Percentiles rank a stretch among this genome's conserved stretches.
Conservation (phyloP, 2,113 vertebrate genomes). For the Lepus timidus region DNA sequence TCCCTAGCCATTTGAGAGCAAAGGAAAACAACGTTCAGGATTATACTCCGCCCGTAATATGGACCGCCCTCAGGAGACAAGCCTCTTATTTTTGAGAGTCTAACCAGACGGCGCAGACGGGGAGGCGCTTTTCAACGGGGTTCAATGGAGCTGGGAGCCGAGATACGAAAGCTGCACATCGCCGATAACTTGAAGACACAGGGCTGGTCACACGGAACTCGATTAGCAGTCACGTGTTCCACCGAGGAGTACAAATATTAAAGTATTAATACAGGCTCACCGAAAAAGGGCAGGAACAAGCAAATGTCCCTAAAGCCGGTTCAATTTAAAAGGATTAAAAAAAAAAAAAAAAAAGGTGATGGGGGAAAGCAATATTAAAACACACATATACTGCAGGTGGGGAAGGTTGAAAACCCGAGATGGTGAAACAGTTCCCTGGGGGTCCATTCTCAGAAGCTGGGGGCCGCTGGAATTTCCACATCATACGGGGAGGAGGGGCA, state of each 20-base stretch:
- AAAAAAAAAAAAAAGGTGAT: background rate
- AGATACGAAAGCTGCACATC: slow-evolving; percentile 87
- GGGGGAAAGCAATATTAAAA: background rate
- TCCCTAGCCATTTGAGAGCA: slow-evolving; percentile 91
- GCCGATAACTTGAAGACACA: slow-evolving; percentile 89
- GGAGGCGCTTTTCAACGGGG: slow-evolving; percentile 84
- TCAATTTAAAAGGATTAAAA: background rate
- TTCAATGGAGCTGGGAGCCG: slow-evolving; percentile 85
- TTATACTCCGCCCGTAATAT: slow-evolving; percentile 88
- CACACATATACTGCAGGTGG: background rate
- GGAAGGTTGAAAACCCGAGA: background rate
- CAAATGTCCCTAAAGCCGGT: background rate
- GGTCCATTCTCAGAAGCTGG: background rate
- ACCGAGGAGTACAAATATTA: slow-evolving; percentile 77
- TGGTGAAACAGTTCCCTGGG: background rate
- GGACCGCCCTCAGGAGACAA: slow-evolving; percentile 88
- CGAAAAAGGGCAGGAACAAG: background rate
- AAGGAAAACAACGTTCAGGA: slow-evolving; percentile 90
- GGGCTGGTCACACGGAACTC: slow-evolving; percentile 80
- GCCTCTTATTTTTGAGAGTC: slow-evolving; percentile 89
- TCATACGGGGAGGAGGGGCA: background rate
- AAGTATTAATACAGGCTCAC: slow-evolving; percentile 65
- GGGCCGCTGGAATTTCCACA: background rate
- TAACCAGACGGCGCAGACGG: slow-evolving; percentile 84
- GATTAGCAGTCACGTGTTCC: slow-evolving; percentile 81